Evolutionary conservation across 2,113 vertebrate genomes (phyloP).

Genomic region (Psittacara wagleri): DNA sequence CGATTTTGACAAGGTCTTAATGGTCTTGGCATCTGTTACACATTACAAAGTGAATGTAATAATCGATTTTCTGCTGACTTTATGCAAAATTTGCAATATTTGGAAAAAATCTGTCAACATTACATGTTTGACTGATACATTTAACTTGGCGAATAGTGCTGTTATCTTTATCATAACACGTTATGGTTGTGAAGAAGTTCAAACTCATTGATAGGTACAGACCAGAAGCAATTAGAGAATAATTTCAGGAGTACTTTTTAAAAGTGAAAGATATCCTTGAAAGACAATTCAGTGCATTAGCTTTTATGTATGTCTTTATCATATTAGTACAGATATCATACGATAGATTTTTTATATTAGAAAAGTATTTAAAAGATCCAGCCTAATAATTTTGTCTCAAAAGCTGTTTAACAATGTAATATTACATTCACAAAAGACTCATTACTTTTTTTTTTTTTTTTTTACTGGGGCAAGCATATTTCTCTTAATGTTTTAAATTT

Average conservation of each 20-base stretch:
- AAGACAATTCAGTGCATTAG: background rate
- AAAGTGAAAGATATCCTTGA: background rate
- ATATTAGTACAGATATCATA: background rate
- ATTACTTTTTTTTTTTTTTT: background rate
- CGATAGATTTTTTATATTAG: background rate
- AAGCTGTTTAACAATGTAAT: background rate
- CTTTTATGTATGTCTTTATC: background rate
- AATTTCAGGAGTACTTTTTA: background rate
- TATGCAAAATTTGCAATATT: background rate
- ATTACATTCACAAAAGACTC: background rate
- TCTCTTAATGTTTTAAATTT: background rate
- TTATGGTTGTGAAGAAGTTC: background rate
- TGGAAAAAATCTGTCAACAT: background rate
- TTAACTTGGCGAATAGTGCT: background rate
- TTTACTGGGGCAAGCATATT: background rate
- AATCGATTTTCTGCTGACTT: background rate
- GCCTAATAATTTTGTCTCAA: background rate
- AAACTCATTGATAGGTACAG: background rate
- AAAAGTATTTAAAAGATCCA: background rate
- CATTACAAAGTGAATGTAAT: background rate
- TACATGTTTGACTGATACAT: background rate
- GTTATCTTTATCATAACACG: background rate
- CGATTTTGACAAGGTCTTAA: background rate
- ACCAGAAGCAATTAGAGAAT: background rate
- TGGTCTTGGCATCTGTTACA: background rate